phyloP scores from a whole-genome alignment of 1,140 invertebrate species.

The Camponotus vicinus region DNA sequence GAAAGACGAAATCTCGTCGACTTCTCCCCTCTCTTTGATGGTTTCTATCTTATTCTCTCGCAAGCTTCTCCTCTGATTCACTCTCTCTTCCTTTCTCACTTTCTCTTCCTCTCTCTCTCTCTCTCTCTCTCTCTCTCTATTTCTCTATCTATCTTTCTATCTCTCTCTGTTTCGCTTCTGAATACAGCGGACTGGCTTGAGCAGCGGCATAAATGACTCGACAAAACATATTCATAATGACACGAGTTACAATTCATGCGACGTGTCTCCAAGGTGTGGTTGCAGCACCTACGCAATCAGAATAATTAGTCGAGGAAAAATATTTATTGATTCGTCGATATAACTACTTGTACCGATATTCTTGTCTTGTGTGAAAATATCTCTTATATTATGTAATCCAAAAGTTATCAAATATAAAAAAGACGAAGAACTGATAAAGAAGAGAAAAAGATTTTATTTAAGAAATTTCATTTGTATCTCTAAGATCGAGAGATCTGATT shows the following conservation, averaged over 20 bases:
- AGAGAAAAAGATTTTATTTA: background rate
- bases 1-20: constrained; percentile 70
- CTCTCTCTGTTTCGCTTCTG: constrained; percentile 40
- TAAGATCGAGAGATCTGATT: background rate
- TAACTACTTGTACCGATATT: constrained; percentile 2
- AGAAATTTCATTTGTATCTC: background rate
- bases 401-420: too few relatives aligned
- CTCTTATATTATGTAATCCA: too few relatives aligned
- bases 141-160: background rate
- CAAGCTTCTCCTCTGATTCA: constrained; percentile 67
- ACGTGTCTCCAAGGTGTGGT: constrained; percentile 48
- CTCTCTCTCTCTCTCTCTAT: background rate
- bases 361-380: background rate
- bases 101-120: constrained; percentile 1
- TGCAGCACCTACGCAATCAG: constrained; percentile 41
- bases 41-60: constrained; percentile 40
- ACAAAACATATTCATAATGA: constrained; percentile 65
- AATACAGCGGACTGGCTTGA: constrained; percentile 26
- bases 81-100: constrained; percentile 7
- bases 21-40: constrained; percentile 13
- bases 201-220: constrained; percentile 52
- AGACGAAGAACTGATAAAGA: background rate
- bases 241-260: constrained; percentile 63
- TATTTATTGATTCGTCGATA: background rate
- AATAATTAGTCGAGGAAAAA: constrained; percentile 42